A percentile compares a stretch with the other conserved stretches of the same genome.
Evolutionary conservation across 1,140 invertebrate genomes (phyloP).

Genomic region (Archegozetes longisetosus): DNA sequence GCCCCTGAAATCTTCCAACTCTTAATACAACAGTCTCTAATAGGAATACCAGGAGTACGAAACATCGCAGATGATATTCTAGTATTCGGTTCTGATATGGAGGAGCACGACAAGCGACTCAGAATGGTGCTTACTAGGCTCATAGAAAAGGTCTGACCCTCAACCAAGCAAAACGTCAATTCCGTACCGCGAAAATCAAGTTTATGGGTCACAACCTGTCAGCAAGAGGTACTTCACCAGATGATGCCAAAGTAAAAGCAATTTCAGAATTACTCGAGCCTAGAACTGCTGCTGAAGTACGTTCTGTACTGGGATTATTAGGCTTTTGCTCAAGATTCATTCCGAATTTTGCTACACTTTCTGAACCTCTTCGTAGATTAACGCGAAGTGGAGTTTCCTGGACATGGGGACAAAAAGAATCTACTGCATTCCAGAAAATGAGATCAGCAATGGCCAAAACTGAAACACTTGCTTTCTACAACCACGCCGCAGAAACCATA

Average conservation of each 20-base stretch:
- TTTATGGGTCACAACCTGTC: conserved; percentile 28
- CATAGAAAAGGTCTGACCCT: conserved; percentile 19
- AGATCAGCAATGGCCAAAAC: not conserved
- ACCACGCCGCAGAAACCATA: not conserved
- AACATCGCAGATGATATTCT: conserved; percentile 22
- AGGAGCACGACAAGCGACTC: conserved; percentile 20
- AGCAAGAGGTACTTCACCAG: conserved; percentile 22
- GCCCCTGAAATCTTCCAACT: conserved; percentile 19
- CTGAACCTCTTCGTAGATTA: conserved; percentile 21
- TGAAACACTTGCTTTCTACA: not conserved
- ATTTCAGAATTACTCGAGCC: not conserved
- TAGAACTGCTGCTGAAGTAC: conserved; percentile 8
- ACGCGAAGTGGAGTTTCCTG: conserved; percentile 5
- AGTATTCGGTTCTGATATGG: conserved; percentile 18
- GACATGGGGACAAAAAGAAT: conserved; percentile 7
- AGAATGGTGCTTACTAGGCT: conserved; percentile 14
- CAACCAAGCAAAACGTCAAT: conserved; percentile 20
- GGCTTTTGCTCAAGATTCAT: conserved; percentile 31
- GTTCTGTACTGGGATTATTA: conserved; percentile 19
- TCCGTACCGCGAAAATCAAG: conserved; percentile 14
- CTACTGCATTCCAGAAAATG: not conserved
- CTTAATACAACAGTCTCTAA: conserved; percentile 7
- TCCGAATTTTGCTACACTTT: conserved; percentile 23
- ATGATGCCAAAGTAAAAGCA: conserved; percentile 15
- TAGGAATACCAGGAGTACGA: conserved; percentile 1